These are phyloP conservation scores for Enteromius paludinosus DNA, from an alignment of 2,797 vertebrate species.

Conservation along the genomic window DNA sequence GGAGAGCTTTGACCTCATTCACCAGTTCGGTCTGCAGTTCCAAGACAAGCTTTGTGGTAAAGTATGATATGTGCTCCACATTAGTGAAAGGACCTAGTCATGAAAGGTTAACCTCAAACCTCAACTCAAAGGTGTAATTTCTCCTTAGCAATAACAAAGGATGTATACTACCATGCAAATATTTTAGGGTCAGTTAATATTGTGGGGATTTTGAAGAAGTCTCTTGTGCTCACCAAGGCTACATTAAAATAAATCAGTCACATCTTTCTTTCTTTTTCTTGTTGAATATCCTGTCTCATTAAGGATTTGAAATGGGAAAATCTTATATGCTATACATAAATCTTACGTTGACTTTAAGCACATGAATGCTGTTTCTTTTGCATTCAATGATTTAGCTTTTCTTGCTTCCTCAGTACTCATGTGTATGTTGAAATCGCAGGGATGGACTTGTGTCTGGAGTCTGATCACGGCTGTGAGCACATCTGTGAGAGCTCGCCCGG, in stretches of 20 bases:
- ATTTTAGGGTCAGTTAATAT: not conserved
- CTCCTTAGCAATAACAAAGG: not conserved
- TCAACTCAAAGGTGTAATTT: not conserved
- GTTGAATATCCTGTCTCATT: not conserved
- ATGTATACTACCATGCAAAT: not conserved
- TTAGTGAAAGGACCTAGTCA: not conserved
- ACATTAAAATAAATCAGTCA: not conserved
- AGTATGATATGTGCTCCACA: slow-evolving; percentile 42
- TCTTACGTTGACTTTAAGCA: not conserved
- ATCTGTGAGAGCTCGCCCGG: slow-evolving; percentile 84
- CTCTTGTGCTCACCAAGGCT: not conserved
- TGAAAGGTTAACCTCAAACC: slow-evolving; percentile 1
- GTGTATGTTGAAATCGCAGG: slow-evolving; percentile 69
- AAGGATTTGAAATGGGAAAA: not conserved
- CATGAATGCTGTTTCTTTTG: not conserved
- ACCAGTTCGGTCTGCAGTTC: slow-evolving; percentile 94
- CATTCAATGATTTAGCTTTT: not conserved
- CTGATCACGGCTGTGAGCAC: slow-evolving; percentile 89
- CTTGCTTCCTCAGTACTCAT: not conserved
- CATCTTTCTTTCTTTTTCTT: not conserved
- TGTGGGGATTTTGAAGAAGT: not conserved
- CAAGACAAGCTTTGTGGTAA: slow-evolving; percentile 90
- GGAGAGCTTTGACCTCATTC: slow-evolving; percentile 93
- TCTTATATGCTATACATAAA: not conserved
- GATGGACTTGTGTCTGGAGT: slow-evolving; percentile 84